Conservation (phyloP, 2,797 vertebrate genomes). For the Gadopsis marmoratus region DNA sequence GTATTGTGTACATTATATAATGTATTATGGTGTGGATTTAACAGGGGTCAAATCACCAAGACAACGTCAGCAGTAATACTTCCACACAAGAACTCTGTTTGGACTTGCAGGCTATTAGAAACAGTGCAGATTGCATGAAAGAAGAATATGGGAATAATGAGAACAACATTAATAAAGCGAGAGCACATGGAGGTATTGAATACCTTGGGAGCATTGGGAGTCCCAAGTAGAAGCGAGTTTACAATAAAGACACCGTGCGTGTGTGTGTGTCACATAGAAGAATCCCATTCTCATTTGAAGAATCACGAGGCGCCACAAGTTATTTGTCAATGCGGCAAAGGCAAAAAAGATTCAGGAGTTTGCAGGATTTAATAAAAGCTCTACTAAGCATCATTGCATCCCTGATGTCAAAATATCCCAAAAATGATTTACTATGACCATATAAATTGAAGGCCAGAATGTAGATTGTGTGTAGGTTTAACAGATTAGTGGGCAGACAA, state of each 20-base stretch:
- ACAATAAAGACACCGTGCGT: slow-evolving; percentile 8
- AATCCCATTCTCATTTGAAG: slow-evolving; percentile 13
- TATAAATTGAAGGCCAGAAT: slow-evolving; percentile 25
- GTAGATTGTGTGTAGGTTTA: slow-evolving; percentile 64
- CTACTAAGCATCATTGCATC: not conserved
- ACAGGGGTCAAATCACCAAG: slow-evolving; percentile 36
- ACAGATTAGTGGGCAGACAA: slow-evolving; percentile 55
- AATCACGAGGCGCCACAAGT: not conserved
- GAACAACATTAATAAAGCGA: slow-evolving; percentile 26
- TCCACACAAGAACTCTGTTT: slow-evolving; percentile 49
- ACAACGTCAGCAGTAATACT: slow-evolving; percentile 45
- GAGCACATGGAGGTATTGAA: slow-evolving; percentile 32
- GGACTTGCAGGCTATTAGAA: slow-evolving; percentile 13
- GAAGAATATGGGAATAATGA: slow-evolving; percentile 43
- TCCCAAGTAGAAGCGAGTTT: slow-evolving; percentile 11
- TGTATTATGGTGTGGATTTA: slow-evolving; percentile 49
- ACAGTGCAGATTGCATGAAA: slow-evolving; percentile 43
- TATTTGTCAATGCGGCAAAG: slow-evolving; percentile 9
- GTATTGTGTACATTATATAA: too few relatives aligned
- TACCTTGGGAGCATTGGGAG: slow-evolving; percentile 43
- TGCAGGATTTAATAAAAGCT: slow-evolving; percentile 1
- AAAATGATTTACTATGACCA: not conserved
- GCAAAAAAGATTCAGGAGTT: slow-evolving; percentile 8
- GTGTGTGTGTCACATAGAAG: slow-evolving; percentile 10
- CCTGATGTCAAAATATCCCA: not conserved